Percentiles rank a stretch among this genome's conserved stretches.
phyloP scores from a whole-genome alignment of 2,113 vertebrate species.

The Columba livia region DNA sequence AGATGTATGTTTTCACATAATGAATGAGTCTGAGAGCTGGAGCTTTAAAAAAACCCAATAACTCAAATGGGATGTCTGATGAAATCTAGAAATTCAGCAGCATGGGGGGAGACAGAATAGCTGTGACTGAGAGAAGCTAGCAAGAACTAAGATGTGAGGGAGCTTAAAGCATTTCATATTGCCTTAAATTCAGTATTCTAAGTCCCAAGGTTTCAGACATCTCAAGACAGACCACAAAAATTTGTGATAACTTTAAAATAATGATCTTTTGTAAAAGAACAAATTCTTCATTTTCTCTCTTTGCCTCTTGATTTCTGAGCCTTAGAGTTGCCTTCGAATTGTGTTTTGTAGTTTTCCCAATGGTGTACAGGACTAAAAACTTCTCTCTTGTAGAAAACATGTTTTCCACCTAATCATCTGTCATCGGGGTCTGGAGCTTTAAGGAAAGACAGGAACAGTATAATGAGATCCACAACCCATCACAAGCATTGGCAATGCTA shows the following conservation, averaged over 20 bases:
- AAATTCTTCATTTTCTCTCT: not conserved
- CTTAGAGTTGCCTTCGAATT: not conserved
- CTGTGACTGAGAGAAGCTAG: not conserved
- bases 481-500: not conserved
- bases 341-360: not conserved
- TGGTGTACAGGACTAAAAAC: not conserved
- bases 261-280: not conserved
- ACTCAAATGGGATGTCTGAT: not conserved
- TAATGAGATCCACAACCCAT: not conserved
- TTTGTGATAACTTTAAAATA: not conserved
- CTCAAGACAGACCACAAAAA: not conserved
- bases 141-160: not conserved
- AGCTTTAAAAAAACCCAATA: too few species aligned
- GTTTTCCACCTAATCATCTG: constrained; percentile 25
- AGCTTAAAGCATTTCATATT: not conserved
- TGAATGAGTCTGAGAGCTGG: not conserved
- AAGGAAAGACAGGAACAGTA: not conserved
- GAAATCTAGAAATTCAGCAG: not conserved
- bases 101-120: not conserved
- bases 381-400: not conserved
- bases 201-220: not conserved
- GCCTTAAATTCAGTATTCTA: not conserved
- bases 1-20: not conserved
- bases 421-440: constrained; percentile 10
- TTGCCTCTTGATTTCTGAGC: not conserved